Percentiles rank a stretch among this genome's conserved stretches.
phyloP scores from a whole-genome alignment of 2,113 vertebrate species.

The Sphyrna mokarran region DNA sequence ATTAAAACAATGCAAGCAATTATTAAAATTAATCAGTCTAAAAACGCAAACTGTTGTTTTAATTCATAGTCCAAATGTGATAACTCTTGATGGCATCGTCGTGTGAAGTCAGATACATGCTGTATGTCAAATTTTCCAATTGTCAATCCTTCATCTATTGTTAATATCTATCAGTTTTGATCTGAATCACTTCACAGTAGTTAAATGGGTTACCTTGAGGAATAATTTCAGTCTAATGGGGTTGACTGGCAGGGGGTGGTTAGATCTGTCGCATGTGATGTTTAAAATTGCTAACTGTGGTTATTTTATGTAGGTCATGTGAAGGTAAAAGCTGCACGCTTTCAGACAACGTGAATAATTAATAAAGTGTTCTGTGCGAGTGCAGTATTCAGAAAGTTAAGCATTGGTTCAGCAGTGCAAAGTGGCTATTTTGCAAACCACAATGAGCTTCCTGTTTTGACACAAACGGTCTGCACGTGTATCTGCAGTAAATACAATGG shows the following conservation, averaged over 20 bases:
- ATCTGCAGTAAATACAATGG: neutral
- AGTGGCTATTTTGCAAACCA: neutral
- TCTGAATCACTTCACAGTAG: neutral
- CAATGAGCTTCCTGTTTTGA: constrained; percentile 21
- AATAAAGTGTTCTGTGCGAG: neutral
- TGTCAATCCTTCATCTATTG: neutral
- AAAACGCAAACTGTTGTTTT: neutral
- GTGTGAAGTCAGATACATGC: neutral
- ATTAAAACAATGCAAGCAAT: neutral
- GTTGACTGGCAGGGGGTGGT: neutral
- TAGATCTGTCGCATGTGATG: neutral
- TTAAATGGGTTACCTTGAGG: neutral
- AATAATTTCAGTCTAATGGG: neutral
- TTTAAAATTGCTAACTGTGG: neutral
- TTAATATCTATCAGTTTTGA: neutral
- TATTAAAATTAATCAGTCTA: neutral
- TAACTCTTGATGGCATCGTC: neutral
- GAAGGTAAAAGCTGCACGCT: neutral
- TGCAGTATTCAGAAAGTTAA: neutral
- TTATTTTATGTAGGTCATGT: neutral
- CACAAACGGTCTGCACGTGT: neutral
- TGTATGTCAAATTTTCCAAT: neutral
- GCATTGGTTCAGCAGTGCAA: neutral
- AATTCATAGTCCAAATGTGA: neutral
- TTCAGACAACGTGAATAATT: constrained; percentile 8